Percentiles rank a stretch among this genome's conserved stretches.
These are phyloP conservation scores for Campopleginae sp. DNA, from an alignment of 2,888 invertebrate species.

Conservation along the genomic window DNA sequence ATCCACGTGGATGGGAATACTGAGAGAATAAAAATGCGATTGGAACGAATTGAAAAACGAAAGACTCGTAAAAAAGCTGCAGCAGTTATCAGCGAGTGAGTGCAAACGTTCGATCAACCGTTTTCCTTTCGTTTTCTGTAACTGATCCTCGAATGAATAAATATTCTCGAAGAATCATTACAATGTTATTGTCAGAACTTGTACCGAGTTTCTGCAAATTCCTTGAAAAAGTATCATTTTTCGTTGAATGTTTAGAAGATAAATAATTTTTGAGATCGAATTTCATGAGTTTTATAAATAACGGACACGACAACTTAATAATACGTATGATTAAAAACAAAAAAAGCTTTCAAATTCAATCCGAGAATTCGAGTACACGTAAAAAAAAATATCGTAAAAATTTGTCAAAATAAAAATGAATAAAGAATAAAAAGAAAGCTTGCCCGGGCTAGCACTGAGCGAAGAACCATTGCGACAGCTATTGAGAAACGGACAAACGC, in stretches of 20 bases:
- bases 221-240: neutral
- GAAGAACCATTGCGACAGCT: neutral
- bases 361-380: neutral
- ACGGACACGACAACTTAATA: neutral
- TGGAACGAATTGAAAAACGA: constrained; percentile 38
- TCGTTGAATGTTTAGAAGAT: neutral
- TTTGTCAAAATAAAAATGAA: neutral
- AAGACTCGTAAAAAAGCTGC: neutral
- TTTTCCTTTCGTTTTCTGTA: neutral
- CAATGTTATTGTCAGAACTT: neutral
- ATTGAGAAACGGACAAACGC: neutral
- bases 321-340: neutral
- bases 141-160: neutral
- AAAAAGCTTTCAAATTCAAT: neutral
- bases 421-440: neutral
- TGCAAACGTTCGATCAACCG: neutral
- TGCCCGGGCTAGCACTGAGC: neutral
- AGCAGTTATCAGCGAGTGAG: neutral
- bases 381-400: neutral
- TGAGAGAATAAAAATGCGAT: constrained; percentile 63
- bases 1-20: constrained; percentile 48
- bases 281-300: neutral
- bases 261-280: neutral
- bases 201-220: neutral
- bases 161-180: neutral